Conservation (phyloP, 2,888 invertebrate species). For the Sarcophaga subvicina region DNA sequence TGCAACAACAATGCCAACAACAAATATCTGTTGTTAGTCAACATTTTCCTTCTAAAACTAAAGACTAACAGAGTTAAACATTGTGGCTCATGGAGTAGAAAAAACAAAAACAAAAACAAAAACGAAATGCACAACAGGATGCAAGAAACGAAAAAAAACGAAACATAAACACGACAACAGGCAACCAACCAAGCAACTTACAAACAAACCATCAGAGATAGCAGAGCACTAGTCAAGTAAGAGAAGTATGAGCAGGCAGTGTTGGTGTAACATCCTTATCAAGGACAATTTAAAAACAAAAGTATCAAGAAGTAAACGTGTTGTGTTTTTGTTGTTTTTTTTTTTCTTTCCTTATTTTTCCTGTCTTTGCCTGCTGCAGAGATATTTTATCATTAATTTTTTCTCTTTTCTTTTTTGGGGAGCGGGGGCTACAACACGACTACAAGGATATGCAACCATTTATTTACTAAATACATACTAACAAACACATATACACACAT, state of each 20-base stretch:
- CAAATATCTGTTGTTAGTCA: slow-evolving; percentile 42
- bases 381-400: slow-evolving; percentile 32
- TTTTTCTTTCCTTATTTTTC: background rate
- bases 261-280: slow-evolving; percentile 76
- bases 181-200: slow-evolving; percentile 30
- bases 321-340: slow-evolving; percentile 7
- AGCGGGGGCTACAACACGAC: slow-evolving; percentile 39
- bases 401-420: slow-evolving; percentile 11
- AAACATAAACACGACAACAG: slow-evolving; percentile 2
- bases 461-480: slow-evolving; percentile 31
- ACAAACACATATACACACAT: too few species aligned
- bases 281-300: slow-evolving; percentile 75
- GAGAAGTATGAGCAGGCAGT: slow-evolving; percentile 59
- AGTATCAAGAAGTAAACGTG: slow-evolving; percentile 64
- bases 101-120: background rate
- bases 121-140: slow-evolving; percentile 15
- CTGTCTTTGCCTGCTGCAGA: background rate
- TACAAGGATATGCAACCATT: slow-evolving; percentile 53
- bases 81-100: background rate
- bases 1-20: slow-evolving; percentile 11
- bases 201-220: slow-evolving; percentile 4
- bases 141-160: background rate
- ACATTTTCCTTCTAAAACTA: slow-evolving; percentile 34
- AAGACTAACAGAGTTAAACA: slow-evolving; percentile 15
- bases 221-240: background rate